A percentile compares a stretch with the other conserved stretches of the same genome.
Conservation (phyloP, 1,140 invertebrate species). For the Sinonovacula constricta region DNA sequence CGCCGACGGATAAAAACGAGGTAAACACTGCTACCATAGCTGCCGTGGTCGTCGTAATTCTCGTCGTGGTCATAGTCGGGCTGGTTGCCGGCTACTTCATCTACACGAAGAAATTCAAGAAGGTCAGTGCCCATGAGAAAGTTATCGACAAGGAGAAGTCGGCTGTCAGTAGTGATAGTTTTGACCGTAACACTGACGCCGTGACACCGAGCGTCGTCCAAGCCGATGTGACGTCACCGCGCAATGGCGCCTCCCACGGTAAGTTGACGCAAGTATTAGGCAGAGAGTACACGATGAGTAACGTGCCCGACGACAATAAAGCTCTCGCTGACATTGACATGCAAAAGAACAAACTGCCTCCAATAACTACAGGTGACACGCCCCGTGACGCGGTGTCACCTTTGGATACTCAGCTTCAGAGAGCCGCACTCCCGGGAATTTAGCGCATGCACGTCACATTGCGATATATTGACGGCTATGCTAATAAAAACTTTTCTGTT, state of each 20-base stretch:
- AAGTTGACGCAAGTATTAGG: constrained; percentile 46
- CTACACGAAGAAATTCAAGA: constrained; percentile 41
- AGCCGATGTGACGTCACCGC: constrained; percentile 21
- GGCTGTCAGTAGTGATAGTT: not conserved
- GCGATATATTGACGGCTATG: too few relatives aligned
- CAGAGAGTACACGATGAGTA: constrained; percentile 45
- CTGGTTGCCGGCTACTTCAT: not conserved
- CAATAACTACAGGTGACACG: constrained; percentile 25
- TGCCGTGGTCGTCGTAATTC: constrained; percentile 5
- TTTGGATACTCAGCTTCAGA: constrained; percentile 42
- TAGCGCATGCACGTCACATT: too few relatives aligned
- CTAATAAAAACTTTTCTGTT: too few relatives aligned
- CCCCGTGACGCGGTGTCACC: constrained; percentile 41
- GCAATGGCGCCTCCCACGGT: constrained; percentile 37
- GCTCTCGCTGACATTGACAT: not conserved
- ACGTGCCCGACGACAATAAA: constrained; percentile 32
- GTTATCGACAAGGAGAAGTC: constrained; percentile 36
- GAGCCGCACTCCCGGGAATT: constrained; percentile 26
- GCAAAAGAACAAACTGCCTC: constrained; percentile 15
- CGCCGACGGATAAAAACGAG: not conserved
- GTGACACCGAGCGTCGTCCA: constrained; percentile 45
- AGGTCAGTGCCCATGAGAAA: constrained; percentile 35
- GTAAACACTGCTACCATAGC: not conserved
- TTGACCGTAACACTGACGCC: constrained; percentile 2
- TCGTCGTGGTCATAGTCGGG: not conserved